Percentiles rank a stretch among this genome's conserved stretches.
Evolutionary conservation across 2,888 invertebrate genomes (phyloP).

Genomic region (Hecatera dysodea): DNA sequence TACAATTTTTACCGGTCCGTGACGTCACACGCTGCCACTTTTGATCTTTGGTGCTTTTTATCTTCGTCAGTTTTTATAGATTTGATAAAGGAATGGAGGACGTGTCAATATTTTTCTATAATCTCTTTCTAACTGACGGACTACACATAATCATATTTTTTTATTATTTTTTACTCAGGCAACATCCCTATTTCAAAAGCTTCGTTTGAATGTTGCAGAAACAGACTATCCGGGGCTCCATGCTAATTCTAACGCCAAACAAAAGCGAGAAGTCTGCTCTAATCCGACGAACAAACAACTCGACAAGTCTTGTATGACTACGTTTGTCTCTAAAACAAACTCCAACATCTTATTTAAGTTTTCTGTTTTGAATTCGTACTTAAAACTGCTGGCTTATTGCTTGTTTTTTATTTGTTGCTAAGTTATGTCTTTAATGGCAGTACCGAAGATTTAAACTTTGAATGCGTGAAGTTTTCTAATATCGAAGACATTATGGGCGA

Average conservation of each 20-base stretch:
- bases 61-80: too few species aligned
- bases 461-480: conserved; percentile 2
- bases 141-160: too few species aligned
- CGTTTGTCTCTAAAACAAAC: conserved; percentile 76
- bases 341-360: conserved; percentile 86
- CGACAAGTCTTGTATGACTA: conserved; percentile 43
- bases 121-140: too few species aligned
- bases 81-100: too few species aligned
- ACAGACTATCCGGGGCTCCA: conserved; percentile 54
- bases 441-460: conserved; percentile 15
- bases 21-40: too few species aligned
- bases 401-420: conserved; percentile 41
- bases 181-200: conserved; percentile 43
- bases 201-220: conserved; percentile 30
- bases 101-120: too few species aligned
- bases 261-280: conserved; percentile 76
- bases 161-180: too few species aligned
- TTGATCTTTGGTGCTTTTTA: too few species aligned
- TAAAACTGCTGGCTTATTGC: conserved; percentile 28
- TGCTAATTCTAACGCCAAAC: conserved; percentile 82
- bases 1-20: too few species aligned
- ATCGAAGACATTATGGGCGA: background rate
- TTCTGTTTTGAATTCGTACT: conserved; percentile 69
- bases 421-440: conserved; percentile 17
- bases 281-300: conserved; percentile 79